Evolutionary conservation across 2,797 vertebrate genomes (phyloP).

Genomic region (Lophius americanus): DNA sequence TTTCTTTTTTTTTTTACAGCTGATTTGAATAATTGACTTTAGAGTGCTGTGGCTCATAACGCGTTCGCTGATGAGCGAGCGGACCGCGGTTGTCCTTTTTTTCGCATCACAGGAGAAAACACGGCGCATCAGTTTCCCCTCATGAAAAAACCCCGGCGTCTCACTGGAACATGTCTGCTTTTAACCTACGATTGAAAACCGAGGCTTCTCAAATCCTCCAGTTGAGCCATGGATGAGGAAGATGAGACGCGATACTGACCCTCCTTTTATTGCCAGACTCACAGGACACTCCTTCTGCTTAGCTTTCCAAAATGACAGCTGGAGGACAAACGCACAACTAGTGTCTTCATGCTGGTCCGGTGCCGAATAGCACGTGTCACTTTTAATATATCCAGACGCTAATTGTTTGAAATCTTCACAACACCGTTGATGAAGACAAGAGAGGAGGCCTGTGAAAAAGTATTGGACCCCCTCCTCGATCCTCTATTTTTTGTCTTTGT

Average conservation of each 20-base stretch:
- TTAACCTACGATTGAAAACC: neutral
- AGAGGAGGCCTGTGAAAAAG: slow-evolving; percentile 14
- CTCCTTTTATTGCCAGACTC: neutral
- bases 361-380: slow-evolving; percentile 30
- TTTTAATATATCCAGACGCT: slow-evolving; percentile 54
- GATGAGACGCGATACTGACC: slow-evolving; percentile 35
- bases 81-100: slow-evolving; percentile 54
- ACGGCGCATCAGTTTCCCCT: slow-evolving; percentile 44
- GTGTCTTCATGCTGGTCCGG: slow-evolving; percentile 1
- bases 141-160: slow-evolving; percentile 24
- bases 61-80: slow-evolving; percentile 68
- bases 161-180: neutral
- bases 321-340: slow-evolving; percentile 62
- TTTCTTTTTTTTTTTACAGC: slow-evolving; percentile 23
- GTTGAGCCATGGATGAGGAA: slow-evolving; percentile 32
- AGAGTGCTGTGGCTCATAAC: slow-evolving; percentile 49
- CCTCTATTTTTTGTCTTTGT: slow-evolving; percentile 43
- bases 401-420: slow-evolving; percentile 55
- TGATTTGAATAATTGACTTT: slow-evolving; percentile 81
- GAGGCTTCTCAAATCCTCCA: neutral
- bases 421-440: slow-evolving; percentile 21
- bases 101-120: slow-evolving; percentile 43
- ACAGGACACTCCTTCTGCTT: slow-evolving; percentile 33
- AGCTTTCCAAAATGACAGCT: neutral
- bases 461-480: slow-evolving; percentile 35